A percentile compares a stretch with the other conserved stretches of the same genome.
phyloP scores from a whole-genome alignment of 2,797 vertebrate genomes.

The Nasua narica region DNA sequence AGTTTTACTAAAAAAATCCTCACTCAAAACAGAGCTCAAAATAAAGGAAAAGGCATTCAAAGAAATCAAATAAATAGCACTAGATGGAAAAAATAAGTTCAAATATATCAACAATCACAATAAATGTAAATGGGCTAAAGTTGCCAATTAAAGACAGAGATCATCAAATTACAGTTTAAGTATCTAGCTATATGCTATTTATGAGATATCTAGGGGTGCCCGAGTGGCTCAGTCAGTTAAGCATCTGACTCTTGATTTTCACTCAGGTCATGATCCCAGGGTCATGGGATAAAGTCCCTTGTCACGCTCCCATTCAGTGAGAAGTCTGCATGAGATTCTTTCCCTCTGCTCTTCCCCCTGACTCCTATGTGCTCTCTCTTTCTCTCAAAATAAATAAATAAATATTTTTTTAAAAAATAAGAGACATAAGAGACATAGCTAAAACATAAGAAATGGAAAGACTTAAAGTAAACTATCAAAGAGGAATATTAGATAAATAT shows the following conservation, averaged over 20 bases:
- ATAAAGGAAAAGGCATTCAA: neutral
- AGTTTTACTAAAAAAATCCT: neutral
- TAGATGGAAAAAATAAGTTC: neutral
- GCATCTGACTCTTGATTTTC: neutral
- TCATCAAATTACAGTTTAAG: neutral
- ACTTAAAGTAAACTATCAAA: neutral
- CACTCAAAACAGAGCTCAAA: neutral
- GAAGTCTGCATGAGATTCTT: neutral
- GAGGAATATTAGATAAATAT: neutral
- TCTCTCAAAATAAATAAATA: neutral
- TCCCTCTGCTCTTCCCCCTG: neutral
- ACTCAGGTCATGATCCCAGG: neutral
- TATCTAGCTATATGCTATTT: neutral
- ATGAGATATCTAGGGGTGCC: neutral
- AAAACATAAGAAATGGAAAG: neutral
- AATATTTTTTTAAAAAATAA: too few relatives aligned
- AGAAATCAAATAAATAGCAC: neutral
- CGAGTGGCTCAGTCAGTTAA: neutral
- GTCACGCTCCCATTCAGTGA: neutral
- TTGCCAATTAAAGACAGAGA: neutral
- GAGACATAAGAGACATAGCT: neutral
- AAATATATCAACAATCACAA: constrained; percentile 19
- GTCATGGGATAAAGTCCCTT: neutral
- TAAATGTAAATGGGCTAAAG: constrained; percentile 47
- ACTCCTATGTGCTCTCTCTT: neutral